Base-by-base conservation (phyloP, 2,113 vertebrate genomes). In the Eulemur rufifrons region DNA sequence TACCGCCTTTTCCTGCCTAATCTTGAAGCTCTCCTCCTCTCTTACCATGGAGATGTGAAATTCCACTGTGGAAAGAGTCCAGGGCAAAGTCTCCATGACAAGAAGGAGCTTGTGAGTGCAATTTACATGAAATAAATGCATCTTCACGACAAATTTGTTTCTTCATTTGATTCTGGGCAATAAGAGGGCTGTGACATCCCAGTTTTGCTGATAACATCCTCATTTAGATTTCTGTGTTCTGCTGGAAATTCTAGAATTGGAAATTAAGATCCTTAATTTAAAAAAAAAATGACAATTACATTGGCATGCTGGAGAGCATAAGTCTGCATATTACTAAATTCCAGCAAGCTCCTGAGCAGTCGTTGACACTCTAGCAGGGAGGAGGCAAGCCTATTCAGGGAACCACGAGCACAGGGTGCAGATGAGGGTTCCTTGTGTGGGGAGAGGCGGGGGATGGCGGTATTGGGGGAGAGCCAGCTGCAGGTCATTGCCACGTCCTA, bases 231-330 rank as follows among this genome's bases (percentile, higher is more conserved):
- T 93, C 90, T 86, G 73, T 59, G 50, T 80, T 87, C 86, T 94
- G 69, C 74, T 69, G 66, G 94, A 92, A 94, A 89, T 93, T 82
- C 66, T 80, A 78, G 83, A 78, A 17, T 61, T 92, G 81, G 56
- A 94, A 96, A 97, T 87, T 94, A 97, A 96, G 97, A 96, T 91
- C 76, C 61, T 86, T 95, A 89, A 42, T 82, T 86, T 91, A 23
- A 56, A 80, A 80, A 92, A 82, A 63, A 63, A 86, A 68, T 83
- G 95, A 86, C 95, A 89, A 94, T 96, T 84, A 47, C 39, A 64
- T 66, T 61, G 84, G 63, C 39, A 59, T 71, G 88, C 29, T 45
- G 29, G 86, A 87, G 86, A 52, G 54, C 2, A 20, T 73, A 71
- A 56, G 87, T 52, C 54, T 73, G 78, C 45, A 4, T 23, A 21